Percentiles rank a stretch among this genome's conserved stretches.
These are phyloP conservation scores for Macaria notata DNA, from an alignment of 2,888 invertebrate genomes.

Conservation along the genomic window DNA sequence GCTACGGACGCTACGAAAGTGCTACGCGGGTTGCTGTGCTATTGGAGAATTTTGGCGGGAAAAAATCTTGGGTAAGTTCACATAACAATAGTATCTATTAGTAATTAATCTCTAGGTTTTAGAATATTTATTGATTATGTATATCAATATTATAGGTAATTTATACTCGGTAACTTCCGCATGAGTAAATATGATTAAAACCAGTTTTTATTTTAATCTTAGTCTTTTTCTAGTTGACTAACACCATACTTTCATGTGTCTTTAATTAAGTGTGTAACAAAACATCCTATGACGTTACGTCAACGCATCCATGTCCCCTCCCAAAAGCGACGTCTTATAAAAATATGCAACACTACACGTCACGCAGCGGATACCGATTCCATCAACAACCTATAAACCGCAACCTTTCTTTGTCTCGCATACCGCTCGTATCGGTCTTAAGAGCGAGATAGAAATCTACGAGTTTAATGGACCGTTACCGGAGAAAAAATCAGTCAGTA, in stretches of 20 bases:
- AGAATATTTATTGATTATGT: no score
- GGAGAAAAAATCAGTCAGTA: conserved; percentile 80
- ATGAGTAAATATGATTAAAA: no score
- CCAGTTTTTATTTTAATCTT: no score
- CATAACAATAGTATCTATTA: conserved; percentile 9
- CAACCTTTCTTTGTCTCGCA: conserved; percentile 82
- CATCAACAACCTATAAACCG: conserved; percentile 83
- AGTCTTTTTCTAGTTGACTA: no score
- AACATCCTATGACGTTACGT: not conserved
- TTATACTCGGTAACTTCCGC: no score
- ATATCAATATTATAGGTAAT: no score
- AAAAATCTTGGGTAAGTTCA: not conserved
- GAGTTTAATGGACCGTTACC: conserved; percentile 82
- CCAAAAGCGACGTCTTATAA: conserved; percentile 68
- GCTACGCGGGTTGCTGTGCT: conserved; percentile 6
- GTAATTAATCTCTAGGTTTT: no score
- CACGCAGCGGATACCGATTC: conserved; percentile 81
- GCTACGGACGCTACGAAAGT: conserved; percentile 26
- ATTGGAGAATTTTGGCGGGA: conserved; percentile 4
- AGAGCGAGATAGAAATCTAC: conserved; percentile 81
- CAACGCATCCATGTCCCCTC: conserved; percentile 33
- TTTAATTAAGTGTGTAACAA: no score
- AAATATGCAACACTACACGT: conserved; percentile 80
- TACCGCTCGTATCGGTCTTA: conserved; percentile 63
- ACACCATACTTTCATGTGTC: no score